Base-by-base conservation (phyloP, 2,113 vertebrate species). In the Rhinoderma darwinii region DNA sequence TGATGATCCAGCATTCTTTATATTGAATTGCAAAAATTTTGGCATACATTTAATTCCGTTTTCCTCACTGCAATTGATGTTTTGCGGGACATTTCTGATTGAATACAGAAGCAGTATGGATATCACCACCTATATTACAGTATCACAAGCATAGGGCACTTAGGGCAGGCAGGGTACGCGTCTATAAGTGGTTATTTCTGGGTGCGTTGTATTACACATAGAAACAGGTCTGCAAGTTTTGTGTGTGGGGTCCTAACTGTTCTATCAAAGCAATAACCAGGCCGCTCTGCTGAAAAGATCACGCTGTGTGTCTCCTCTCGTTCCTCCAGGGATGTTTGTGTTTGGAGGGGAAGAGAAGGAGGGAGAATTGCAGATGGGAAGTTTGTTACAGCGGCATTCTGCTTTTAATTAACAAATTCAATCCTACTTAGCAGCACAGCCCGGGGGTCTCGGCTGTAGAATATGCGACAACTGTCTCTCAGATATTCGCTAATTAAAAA, bases 381-480 rank as follows among this genome's bases (percentile, higher is more conserved):
- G 89, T 91, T 93, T 90, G 84, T 89, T 90, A 90, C 7, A 86
- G 91, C 90, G 84, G 88, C 89, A 82, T 91, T 91, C 91, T 91
- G 72, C 89, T 93, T 91, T 92, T 94, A 95, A 94, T 92, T 93
- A 93, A 93, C 95, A 95, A 95, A 94, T 94, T 91, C 91, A 91
- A 89, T 91, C 92, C 92, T 94, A 90, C 93, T 95, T 95, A 95
- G 92, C 93, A 93, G 91, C 93, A 90, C 91, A 89, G 47, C 88
- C 91, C 89, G 88, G 82, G 91, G 91, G 91, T 80, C 63, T 74
- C 85, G 47, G 47, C 89, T 90, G 91, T 89, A 91, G 91, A 90
- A 94, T 87, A 89, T 4, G 78, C 85, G 88, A 89, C 89, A 44
- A 93, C 93, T 94, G 94, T 93, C 93, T 90, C 92, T 93, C 92